Evolutionary conservation across 2,113 vertebrate genomes (phyloP).

Genomic region (Anthoscopus minutus): DNA sequence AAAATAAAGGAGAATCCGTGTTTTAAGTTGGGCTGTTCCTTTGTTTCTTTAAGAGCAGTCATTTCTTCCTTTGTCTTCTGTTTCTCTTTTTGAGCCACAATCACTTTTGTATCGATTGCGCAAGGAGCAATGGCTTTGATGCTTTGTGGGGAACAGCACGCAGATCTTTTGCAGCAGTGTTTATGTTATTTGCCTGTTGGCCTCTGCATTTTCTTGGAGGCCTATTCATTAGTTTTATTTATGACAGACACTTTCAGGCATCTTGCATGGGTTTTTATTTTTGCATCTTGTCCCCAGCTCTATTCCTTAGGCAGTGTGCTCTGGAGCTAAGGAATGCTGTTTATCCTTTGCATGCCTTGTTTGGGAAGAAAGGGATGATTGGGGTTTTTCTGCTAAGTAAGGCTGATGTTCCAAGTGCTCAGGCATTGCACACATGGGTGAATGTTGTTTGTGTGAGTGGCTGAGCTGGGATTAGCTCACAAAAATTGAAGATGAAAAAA

Average conservation of each 20-base stretch:
- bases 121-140: neutral
- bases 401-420: neutral
- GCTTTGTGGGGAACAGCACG: neutral
- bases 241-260: neutral
- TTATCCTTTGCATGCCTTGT: neutral
- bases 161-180: neutral
- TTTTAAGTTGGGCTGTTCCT: neutral
- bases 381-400: neutral
- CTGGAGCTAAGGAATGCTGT: neutral
- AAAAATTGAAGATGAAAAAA: neutral
- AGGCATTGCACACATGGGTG: neutral
- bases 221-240: neutral
- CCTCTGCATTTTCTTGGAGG: neutral
- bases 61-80: neutral
- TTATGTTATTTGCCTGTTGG: constrained; percentile 1
- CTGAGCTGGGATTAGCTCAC: neutral
- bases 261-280: neutral
- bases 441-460: neutral
- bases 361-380: neutral
- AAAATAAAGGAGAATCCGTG: neutral
- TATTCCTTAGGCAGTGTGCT: neutral
- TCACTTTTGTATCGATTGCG: neutral
- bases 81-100: neutral
- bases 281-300: neutral
- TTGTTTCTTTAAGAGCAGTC: neutral